These are phyloP conservation scores for Nephotettix cincticeps DNA, from an alignment of 1,140 invertebrate genomes.

Conservation along the genomic window DNA sequence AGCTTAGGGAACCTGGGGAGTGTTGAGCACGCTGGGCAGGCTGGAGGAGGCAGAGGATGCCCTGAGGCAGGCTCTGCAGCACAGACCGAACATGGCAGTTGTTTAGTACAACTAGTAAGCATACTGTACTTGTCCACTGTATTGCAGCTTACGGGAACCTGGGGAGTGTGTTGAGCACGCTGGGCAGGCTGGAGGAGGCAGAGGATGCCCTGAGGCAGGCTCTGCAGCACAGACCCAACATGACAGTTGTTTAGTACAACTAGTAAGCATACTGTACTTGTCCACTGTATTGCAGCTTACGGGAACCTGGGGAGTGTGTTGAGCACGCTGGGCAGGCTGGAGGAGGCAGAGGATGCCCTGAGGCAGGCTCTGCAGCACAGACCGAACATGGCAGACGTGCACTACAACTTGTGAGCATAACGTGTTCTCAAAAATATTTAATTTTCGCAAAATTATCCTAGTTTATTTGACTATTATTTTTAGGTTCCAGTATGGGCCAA, in stretches of 20 bases:
- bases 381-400: slow-evolving; percentile 95
- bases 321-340: slow-evolving; percentile 76
- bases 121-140: no score
- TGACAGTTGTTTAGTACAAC: slow-evolving; percentile 97
- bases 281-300: slow-evolving; percentile 69
- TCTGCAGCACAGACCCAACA: slow-evolving; percentile 84
- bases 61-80: slow-evolving; percentile 80
- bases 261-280: slow-evolving; percentile 47
- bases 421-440: no score
- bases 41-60: slow-evolving; percentile 83
- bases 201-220: slow-evolving; percentile 85
- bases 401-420: slow-evolving; percentile 97
- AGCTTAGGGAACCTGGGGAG: slow-evolving; percentile 93
- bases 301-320: slow-evolving; percentile 91
- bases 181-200: slow-evolving; percentile 80
- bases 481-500: no score
- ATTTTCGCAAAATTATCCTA: no score
- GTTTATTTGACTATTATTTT: no score
- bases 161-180: slow-evolving; percentile 85
- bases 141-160: slow-evolving; percentile 89
- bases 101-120: slow-evolving; percentile 98
- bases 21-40: slow-evolving; percentile 82
- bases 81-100: slow-evolving; percentile 93
- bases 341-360: slow-evolving; percentile 86
- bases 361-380: slow-evolving; percentile 81